Conservation (phyloP, 1,140 invertebrate genomes). For the Chelonus insularis region DNA sequence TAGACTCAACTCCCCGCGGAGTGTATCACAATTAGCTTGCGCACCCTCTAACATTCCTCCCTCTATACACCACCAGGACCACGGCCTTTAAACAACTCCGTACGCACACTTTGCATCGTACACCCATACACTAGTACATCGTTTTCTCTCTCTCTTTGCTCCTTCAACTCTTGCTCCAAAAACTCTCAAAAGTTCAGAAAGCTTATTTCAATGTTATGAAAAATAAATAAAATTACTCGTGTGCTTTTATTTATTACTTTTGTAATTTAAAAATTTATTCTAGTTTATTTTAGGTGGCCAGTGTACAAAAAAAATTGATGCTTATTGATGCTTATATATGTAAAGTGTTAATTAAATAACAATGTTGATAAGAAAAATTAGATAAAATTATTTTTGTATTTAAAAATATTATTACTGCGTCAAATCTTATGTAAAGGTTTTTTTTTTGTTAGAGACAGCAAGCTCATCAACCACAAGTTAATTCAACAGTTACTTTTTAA, state of each 20-base stretch:
- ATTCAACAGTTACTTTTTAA: no score
- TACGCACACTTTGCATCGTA: neutral
- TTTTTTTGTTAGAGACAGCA: no score
- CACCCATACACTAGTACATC: neutral
- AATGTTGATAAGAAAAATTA: no score
- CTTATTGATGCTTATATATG: no score
- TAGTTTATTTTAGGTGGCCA: no score
- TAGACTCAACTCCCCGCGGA: slow-evolving; percentile 46
- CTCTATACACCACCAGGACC: neutral
- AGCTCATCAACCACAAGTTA: no score
- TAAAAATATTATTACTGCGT: no score
- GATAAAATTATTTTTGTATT: no score
- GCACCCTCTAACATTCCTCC: slow-evolving; percentile 13
- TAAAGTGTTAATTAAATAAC: no score
- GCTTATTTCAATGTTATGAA: slow-evolving; percentile 43
- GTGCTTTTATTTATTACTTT: slow-evolving; percentile 13
- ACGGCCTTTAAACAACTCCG: slow-evolving; percentile 1
- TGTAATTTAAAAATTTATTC: slow-evolving; percentile 31
- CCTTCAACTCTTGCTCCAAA: slow-evolving; percentile 32
- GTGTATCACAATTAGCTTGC: slow-evolving; percentile 55
- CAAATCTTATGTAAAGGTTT: no score
- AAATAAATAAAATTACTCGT: slow-evolving; percentile 36
- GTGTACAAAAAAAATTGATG: no score
- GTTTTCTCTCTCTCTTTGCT: slow-evolving; percentile 7
- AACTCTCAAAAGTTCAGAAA: slow-evolving; percentile 39